phyloP scores from a whole-genome alignment of 2,113 vertebrate genomes.

The Chionis minor region DNA sequence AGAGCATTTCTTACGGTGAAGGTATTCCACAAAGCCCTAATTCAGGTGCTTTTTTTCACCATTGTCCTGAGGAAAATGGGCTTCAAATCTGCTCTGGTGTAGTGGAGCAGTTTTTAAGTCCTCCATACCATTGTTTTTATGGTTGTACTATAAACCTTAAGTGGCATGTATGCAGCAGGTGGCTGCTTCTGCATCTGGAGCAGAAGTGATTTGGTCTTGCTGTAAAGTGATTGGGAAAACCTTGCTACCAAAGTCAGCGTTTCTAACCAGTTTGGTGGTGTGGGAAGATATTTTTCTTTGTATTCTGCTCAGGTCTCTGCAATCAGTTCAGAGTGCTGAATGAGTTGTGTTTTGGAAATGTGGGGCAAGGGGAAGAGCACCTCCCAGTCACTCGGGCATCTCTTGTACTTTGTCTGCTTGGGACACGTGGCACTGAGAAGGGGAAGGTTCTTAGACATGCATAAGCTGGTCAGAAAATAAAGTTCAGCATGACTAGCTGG shows the following conservation, averaged over 20 bases:
- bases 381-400: accelerated
- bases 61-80: background rate
- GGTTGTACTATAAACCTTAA: background rate
- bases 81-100: background rate
- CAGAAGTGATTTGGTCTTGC: background rate
- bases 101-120: background rate
- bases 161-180: background rate
- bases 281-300: background rate
- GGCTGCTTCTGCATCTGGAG: background rate
- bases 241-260: accelerated
- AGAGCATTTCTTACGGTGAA: background rate
- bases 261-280: background rate
- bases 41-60: background rate
- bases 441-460: background rate
- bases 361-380: background rate
- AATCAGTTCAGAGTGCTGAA: background rate
- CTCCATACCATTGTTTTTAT: accelerated
- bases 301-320: background rate
- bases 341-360: accelerated
- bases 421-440: background rate
- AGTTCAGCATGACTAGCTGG: background rate
- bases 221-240: background rate
- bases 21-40: background rate
- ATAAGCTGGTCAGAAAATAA: background rate
- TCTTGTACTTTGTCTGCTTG: background rate